A percentile compares a stretch with the other conserved stretches of the same genome.
These are phyloP conservation scores for Octodon degus DNA, from an alignment of 2,113 vertebrate species.

Conservation along the genomic window DNA sequence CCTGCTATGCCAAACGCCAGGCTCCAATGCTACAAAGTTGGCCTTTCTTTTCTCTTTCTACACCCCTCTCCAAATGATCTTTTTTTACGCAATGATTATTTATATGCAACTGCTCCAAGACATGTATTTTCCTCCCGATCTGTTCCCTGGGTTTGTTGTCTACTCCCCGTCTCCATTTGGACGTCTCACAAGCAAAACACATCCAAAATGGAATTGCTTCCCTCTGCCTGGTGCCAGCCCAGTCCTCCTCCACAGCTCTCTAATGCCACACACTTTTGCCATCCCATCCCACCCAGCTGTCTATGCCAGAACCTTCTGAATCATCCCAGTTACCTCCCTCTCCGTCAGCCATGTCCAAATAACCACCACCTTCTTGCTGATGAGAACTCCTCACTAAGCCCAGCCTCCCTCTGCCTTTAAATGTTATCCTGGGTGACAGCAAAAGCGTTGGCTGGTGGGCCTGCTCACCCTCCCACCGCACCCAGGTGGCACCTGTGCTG, in stretches of 20 bases:
- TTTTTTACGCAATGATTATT: neutral
- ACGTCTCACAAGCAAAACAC: neutral
- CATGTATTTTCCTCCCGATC: neutral
- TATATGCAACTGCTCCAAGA: neutral
- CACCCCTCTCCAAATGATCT: neutral
- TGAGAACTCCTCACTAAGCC: neutral
- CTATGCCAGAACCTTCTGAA: slow-evolving; percentile 39
- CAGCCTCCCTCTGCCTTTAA: neutral
- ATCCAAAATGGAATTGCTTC: neutral
- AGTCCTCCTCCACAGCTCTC: neutral
- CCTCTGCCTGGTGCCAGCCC: neutral
- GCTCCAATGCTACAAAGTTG: neutral
- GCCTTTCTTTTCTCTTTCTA: neutral
- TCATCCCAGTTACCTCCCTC: neutral
- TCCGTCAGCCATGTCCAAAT: neutral
- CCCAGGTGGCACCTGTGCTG: neutral
- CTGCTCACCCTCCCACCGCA: neutral
- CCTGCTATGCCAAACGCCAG: neutral
- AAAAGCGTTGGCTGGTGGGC: neutral
- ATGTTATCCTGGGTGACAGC: neutral
- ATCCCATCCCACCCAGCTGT: slow-evolving; percentile 7
- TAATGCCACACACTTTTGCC: neutral
- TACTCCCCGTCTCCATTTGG: neutral
- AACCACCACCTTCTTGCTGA: neutral
- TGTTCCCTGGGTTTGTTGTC: neutral